Evolutionary conservation across 2,113 vertebrate species (phyloP), one percentile per base, ranked within the genome.

Genomic region (Crotalus tigris): DNA sequence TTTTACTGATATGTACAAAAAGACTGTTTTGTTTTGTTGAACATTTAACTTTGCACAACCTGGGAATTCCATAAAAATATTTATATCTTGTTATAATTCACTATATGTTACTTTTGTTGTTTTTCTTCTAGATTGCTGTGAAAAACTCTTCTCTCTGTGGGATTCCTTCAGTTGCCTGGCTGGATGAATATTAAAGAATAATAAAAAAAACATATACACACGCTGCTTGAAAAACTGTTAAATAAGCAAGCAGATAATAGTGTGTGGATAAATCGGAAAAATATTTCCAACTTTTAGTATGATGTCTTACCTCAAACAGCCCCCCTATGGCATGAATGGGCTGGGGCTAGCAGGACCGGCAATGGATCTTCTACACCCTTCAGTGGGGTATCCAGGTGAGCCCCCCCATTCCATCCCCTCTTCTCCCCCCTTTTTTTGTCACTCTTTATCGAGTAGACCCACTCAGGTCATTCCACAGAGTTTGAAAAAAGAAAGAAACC

Each of bases 301-400:
- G 99, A 99, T 99, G 99, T 99, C 99, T 98, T 99, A 99, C 98
- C 99, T 99, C 98, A 99, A 99, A 98, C 99, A 99, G 98, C 98
- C 99, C 96, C 99, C 99, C 95, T 99, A 99, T 53, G 98, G 98
- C 97, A 99, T 99, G 98, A 99, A 99, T 58, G 99, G 99, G 96
- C 98, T 99, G 98, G 98, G 99, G 98, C 98, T 99, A 75, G 98
- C 98, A n/a, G 98, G 99, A 51, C 98, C 99, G 0, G 97, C 98
- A 94, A 99, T 99, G 99, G 99, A 99, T 96, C 98, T 99, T 91
- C 98, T 99, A 94, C 99, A 99, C 94, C 99, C 99, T 33, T 99
- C 99, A 0, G 99, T 99, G 97, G 99, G 99, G 26, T 99, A 99
- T 93, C 99, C 99, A 92, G 99, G 99, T 99, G 98, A 97, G 96